Evolutionary conservation across 2,888 invertebrate genomes (phyloP), one percentile per base, ranked within the genome.

Genomic region (Lydus trimaculatus): DNA sequence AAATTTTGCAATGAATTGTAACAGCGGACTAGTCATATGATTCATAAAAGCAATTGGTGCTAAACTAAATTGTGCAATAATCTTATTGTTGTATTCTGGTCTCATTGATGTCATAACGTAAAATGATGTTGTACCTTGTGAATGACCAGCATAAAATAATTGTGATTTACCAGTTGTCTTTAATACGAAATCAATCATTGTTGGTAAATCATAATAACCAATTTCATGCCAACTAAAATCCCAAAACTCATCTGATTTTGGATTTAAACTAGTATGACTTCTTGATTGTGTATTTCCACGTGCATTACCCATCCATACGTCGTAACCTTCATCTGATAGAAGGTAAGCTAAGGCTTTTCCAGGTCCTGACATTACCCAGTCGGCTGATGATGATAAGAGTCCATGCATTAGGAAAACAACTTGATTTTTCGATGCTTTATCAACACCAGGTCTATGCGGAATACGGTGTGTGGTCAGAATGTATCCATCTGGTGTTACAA

Each of bases 61-160:
- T 70, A 93, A 80, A 2, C 90, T 90, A 75, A 90, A 89, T 88
- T 91, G 90, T 0, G 89, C 87, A 61, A 87, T 86, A 8, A 94
- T 88, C 82, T 92, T 92, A 0, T 85, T 80, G 80, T 92, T 91
- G 76, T 92, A 92, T 61, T 89, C 88, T 0, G 92, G 91, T n/a
- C 85, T 83, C 64, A 89, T 85, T 0, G 91, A 88, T 17, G 87
- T 86, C 90, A 92, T 88, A 0, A 92, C 90, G 79, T 88, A 93
- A 81, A 91, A 92, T 1, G 85, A 78, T 0, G 92, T 91, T 0
- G 91, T 90, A 8, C 95, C 95, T 83, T 91, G 91, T 0, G 95
- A 96, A 81, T 95, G 94, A 0, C 96, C 96, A 1, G 93, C 85
- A 80, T 95, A 96, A 77, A 92, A 91, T 0, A 96, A 78, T 63